These are phyloP conservation scores for Cryptomyrus ogoouensis DNA, from an alignment of 2,113 vertebrate species.

Conservation along the genomic window DNA sequence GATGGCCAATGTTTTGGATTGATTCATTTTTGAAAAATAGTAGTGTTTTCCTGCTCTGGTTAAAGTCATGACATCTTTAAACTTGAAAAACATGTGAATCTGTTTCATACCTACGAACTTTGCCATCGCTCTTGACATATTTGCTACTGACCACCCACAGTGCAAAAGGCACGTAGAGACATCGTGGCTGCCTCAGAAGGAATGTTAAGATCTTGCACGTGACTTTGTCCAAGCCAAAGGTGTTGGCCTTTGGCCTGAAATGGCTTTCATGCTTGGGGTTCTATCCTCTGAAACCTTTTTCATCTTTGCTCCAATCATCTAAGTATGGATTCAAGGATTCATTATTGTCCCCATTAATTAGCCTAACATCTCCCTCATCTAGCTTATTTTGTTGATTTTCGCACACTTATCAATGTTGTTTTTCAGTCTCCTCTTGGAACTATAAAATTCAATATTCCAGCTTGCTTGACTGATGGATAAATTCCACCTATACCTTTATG, in stretches of 20 bases:
- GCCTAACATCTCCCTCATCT: not conserved
- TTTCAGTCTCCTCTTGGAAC: not conserved
- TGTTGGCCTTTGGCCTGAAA: conserved; percentile 5
- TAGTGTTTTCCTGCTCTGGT: not conserved
- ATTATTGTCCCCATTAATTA: not conserved
- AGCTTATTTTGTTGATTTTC: not conserved
- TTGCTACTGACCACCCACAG: not conserved
- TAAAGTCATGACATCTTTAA: not conserved
- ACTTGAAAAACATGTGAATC: not conserved
- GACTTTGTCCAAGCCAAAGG: conserved; percentile 2
- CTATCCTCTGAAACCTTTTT: not conserved
- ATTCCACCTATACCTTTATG: not conserved
- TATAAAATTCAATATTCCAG: not conserved
- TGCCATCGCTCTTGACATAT: not conserved
- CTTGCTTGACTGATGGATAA: not conserved
- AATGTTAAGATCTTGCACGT: not conserved
- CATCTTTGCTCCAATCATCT: not conserved
- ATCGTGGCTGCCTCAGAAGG: not conserved
- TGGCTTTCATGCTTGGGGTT: not conserved
- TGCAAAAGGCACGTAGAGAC: not conserved
- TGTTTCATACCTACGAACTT: not conserved
- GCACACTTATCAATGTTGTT: not conserved
- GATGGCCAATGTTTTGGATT: not conserved
- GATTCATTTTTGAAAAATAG: not conserved
- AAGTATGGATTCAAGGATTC: not conserved